These are phyloP conservation scores for Andrena chrysosceles DNA, from an alignment of 2,888 invertebrate genomes.

Conservation along the genomic window DNA sequence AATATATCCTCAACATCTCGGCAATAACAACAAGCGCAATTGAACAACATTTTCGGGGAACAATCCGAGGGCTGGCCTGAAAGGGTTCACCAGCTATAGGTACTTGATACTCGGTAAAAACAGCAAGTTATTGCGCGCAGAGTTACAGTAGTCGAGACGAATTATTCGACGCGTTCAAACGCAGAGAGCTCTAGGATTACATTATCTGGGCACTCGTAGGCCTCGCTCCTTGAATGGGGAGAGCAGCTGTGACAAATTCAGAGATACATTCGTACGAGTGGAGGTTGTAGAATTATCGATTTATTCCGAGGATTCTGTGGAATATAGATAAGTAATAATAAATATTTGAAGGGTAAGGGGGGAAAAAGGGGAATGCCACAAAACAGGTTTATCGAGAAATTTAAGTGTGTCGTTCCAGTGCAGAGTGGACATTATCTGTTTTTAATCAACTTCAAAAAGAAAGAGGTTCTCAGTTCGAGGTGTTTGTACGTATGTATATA, in stretches of 20 bases:
- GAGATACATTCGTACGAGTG: background rate
- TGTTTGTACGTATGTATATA: too few relatives aligned
- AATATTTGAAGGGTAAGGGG: too few relatives aligned
- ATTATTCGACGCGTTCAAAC: background rate
- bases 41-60: constrained; percentile 38
- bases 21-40: constrained; percentile 42
- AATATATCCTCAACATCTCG: constrained; percentile 31
- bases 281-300: too few relatives aligned
- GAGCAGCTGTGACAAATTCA: background rate
- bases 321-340: too few relatives aligned
- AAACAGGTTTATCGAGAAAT: too few relatives aligned
- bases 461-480: too few relatives aligned
- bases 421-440: too few relatives aligned
- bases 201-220: background rate
- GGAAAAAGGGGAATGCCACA: too few relatives aligned
- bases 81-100: constrained; percentile 28
- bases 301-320: too few relatives aligned
- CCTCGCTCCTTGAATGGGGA: background rate
- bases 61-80: constrained; percentile 10
- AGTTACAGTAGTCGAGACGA: constrained; percentile 8
- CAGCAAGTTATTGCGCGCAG: background rate
- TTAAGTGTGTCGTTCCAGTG: too few relatives aligned
- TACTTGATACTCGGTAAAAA: constrained; percentile 1
- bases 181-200: background rate
- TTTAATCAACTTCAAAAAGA: too few relatives aligned